Percentiles rank a stretch among this genome's conserved stretches.
These are phyloP conservation scores for Lophius piscatorius DNA, from an alignment of 2,113 vertebrate genomes.

Conservation along the genomic window DNA sequence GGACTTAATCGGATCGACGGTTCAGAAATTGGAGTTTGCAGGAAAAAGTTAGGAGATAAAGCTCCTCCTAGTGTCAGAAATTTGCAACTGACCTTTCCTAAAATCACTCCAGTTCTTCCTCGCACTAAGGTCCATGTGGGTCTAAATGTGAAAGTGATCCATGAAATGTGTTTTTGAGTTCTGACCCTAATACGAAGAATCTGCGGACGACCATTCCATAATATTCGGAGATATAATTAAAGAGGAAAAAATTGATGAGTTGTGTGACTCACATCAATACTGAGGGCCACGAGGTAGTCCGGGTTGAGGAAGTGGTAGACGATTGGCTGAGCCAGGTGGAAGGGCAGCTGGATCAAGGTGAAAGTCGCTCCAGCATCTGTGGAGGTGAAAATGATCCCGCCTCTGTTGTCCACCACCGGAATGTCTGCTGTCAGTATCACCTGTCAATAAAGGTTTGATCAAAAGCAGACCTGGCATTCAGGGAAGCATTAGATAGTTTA, in stretches of 20 bases:
- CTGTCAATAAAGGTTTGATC: slow-evolving; percentile 48
- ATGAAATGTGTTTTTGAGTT: not conserved
- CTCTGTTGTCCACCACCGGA: slow-evolving; percentile 55
- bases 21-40: no score
- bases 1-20: no score
- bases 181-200: not conserved
- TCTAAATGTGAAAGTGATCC: no score
- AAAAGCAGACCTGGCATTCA: not conserved
- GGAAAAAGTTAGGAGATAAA: no score
- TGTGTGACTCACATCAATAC: slow-evolving; percentile 74
- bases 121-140: no score
- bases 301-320: slow-evolving; percentile 78
- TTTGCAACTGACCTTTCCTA: no score
- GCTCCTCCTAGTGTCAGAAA: no score
- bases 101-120: no score
- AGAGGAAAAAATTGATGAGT: not conserved
- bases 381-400: slow-evolving; percentile 81
- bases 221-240: no score
- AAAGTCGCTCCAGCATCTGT: slow-evolving; percentile 78
- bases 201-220: no score
- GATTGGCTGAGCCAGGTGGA: slow-evolving; percentile 79
- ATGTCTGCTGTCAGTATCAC: slow-evolving; percentile 80
- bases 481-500: not conserved
- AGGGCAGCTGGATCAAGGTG: slow-evolving; percentile 74
- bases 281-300: slow-evolving; percentile 76